Conservation (phyloP, 2,113 vertebrate genomes). For the Varanus salvator region DNA sequence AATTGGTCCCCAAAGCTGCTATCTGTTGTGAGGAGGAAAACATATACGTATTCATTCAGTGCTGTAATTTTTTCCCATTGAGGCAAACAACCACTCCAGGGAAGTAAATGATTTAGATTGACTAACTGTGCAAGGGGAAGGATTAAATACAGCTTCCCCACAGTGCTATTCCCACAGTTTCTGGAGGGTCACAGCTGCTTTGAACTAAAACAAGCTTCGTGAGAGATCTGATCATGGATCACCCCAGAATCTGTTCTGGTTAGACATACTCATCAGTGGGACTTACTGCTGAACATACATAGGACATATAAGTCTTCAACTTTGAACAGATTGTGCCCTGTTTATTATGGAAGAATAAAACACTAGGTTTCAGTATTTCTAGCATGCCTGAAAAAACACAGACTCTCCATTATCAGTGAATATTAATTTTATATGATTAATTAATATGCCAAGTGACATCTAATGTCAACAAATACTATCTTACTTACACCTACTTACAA, state of each 20-base stretch:
- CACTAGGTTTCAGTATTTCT: neutral
- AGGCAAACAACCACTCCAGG: neutral
- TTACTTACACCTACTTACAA: neutral
- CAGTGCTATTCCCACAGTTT: neutral
- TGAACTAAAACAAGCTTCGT: neutral
- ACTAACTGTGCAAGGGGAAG: no score
- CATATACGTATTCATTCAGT: neutral
- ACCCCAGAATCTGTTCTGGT: neutral
- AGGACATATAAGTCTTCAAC: no score
- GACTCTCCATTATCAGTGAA: neutral
- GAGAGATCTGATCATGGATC: neutral
- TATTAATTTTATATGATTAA: neutral
- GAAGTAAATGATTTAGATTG: neutral
- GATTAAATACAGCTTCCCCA: neutral
- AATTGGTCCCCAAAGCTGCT: neutral
- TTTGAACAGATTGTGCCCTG: neutral
- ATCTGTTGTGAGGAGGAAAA: neutral
- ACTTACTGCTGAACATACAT: neutral
- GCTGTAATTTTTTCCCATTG: neutral
- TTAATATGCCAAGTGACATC: neutral
- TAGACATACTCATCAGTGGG: neutral
- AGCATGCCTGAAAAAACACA: neutral
- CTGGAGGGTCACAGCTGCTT: neutral
- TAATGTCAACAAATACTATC: neutral
- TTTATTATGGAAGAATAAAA: neutral